Evolutionary conservation across 2,797 vertebrate genomes (phyloP).

Genomic region (Nyctalus aviator): DNA sequence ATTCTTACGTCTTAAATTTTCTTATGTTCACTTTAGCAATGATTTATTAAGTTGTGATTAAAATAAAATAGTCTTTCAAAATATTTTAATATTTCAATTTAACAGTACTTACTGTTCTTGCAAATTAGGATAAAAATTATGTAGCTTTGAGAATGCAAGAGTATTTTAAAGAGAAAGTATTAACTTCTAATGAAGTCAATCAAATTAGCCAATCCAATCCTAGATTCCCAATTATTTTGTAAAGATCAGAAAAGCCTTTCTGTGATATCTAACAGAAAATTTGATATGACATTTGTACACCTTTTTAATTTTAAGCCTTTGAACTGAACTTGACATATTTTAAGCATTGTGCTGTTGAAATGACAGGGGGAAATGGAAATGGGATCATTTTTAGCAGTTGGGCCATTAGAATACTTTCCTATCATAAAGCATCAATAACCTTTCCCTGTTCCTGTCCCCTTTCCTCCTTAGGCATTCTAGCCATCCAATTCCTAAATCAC

Average conservation of each 20-base stretch:
- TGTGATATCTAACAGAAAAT: slow-evolving; percentile 6
- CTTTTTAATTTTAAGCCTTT: slow-evolving; percentile 38
- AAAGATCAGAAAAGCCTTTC: slow-evolving; percentile 30
- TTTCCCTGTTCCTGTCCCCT: background rate
- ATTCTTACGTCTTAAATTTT: slow-evolving; percentile 59
- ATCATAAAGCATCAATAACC: background rate
- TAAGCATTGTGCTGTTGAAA: slow-evolving; percentile 23
- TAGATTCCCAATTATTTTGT: slow-evolving; percentile 32
- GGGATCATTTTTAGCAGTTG: background rate
- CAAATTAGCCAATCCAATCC: background rate
- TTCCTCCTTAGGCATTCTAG: background rate
- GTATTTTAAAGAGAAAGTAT: slow-evolving; percentile 31
- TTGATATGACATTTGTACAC: background rate
- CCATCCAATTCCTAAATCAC: background rate
- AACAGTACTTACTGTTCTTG: slow-evolving; percentile 30
- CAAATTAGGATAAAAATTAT: slow-evolving; percentile 43
- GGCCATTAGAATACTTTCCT: background rate
- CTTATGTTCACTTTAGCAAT: slow-evolving; percentile 15
- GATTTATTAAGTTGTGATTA: slow-evolving; percentile 44
- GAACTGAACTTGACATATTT: slow-evolving; percentile 16
- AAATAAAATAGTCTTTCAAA: slow-evolving; percentile 62
- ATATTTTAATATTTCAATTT: slow-evolving; percentile 56
- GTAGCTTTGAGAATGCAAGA: slow-evolving; percentile 11
- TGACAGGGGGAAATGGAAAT: background rate
- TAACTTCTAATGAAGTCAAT: background rate